Conservation (phyloP, 2,797 vertebrate genomes). For the Mionectes olivaceus region DNA sequence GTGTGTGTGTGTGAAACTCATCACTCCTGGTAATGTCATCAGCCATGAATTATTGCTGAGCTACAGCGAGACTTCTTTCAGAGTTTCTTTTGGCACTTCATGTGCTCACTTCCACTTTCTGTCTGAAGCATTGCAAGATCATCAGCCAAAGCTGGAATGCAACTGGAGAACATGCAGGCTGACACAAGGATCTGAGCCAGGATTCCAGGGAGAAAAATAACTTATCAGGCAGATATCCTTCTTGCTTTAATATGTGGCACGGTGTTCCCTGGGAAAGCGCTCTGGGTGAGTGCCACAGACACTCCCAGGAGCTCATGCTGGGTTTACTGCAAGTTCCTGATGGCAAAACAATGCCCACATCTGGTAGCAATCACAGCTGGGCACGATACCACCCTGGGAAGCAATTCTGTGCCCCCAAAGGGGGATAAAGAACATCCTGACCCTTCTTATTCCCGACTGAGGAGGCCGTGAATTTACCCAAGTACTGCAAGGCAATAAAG, state of each 20-base stretch:
- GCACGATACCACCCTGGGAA: constrained; percentile 60
- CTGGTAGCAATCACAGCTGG: constrained; percentile 70
- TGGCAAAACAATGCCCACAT: constrained; percentile 47
- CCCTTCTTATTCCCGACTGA: constrained; percentile 47
- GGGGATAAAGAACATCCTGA: constrained; percentile 63
- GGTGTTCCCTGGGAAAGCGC: constrained; percentile 36
- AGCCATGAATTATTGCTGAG: constrained; percentile 39
- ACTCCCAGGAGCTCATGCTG: constrained; percentile 57
- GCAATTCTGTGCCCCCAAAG: constrained; percentile 48
- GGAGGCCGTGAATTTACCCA: background rate
- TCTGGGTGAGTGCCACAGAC: constrained; percentile 57
- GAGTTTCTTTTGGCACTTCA: constrained; percentile 51
- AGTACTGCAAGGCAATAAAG: background rate
- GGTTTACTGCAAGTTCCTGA: constrained; percentile 64
- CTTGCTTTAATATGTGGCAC: constrained; percentile 59
- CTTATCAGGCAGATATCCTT: constrained; percentile 59
- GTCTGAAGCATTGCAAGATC: constrained; percentile 19
- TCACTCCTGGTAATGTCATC: constrained; percentile 60
- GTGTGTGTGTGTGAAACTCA: constrained; percentile 38
- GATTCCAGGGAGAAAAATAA: constrained; percentile 62
- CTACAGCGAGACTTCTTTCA: constrained; percentile 39
- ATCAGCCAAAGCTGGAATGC: constrained; percentile 30
- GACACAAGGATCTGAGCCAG: constrained; percentile 42
- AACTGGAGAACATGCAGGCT: constrained; percentile 3
- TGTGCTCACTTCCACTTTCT: constrained; percentile 40